Base-by-base conservation (phyloP, 2,888 invertebrate genomes). In the Spisula subtruncata region DNA sequence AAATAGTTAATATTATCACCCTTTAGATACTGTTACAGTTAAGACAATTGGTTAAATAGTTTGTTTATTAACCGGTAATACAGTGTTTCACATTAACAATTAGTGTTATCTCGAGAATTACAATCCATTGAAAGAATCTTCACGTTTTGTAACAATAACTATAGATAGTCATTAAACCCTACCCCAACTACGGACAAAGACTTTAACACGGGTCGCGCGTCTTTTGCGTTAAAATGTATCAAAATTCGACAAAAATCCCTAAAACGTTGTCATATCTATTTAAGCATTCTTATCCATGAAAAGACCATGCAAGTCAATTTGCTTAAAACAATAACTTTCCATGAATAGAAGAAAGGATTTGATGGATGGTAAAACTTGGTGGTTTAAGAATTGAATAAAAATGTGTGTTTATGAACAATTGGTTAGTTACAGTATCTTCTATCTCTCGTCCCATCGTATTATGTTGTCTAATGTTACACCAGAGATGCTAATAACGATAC, bases 101-200 rank as follows among this genome's bases (percentile, higher is more conserved):
- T 84, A 88, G 90, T 90, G 90, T 88, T 88, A 90, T 88, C 90
- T 79, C 71, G 88, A 75, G 86, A 86, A 85, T 71, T 83, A 75
- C 79, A 75, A 86, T 82, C 66, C 75, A 85, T 88, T 86, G 79
- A 75, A 48, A 66, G 32, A 75, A 54, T 51, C 35, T 75, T 25
- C 75, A 48, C 18, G 75, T 82, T 75, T 75, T 80, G 88, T 84
- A 85, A 89, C 83, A 90, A 32, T 89, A 86, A 89, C 86, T 89
- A 41, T 60, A 86, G 81, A 81, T 54, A 48, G 46, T 92, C 86
- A 83, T 86, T 90, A 89, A 92, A 92, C 88, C 92, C 88, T 85
- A 41, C 79, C 87, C 86, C 85, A 85, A 54, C 86, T 12, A 87
- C n/a, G 10, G 79, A 81, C 54, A 79, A 85, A 80, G 79, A 35